These are phyloP conservation scores for Bombus sibiricus DNA, from an alignment of 1,140 invertebrate genomes.

Conservation along the genomic window DNA sequence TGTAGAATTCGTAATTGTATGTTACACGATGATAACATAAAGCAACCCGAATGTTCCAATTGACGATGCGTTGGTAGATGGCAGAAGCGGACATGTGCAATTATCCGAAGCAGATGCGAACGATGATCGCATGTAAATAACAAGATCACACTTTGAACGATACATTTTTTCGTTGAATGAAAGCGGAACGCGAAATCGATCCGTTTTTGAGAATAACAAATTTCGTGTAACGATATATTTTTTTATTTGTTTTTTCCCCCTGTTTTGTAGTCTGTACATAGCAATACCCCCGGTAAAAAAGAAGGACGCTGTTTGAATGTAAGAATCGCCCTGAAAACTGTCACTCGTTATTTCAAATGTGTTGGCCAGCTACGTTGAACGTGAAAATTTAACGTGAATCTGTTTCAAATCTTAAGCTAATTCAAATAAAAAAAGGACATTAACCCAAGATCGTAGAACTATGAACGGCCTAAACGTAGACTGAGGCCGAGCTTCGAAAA, in stretches of 20 bases:
- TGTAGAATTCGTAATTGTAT: too few species aligned
- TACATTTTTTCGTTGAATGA: background rate
- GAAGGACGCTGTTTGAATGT: background rate
- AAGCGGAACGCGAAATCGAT: background rate
- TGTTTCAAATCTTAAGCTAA: background rate
- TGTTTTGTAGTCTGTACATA: slow-evolving; percentile 57
- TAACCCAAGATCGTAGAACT: too few species aligned
- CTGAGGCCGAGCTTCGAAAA: background rate
- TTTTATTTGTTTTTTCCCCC: background rate
- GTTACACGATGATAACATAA: background rate
- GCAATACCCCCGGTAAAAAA: slow-evolving; percentile 16
- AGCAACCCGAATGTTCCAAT: background rate
- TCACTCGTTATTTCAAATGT: background rate
- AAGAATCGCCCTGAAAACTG: background rate
- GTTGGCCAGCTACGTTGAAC: background rate
- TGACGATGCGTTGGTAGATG: background rate
- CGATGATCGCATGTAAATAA: slow-evolving; percentile 38
- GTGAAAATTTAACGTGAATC: background rate
- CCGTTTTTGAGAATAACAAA: slow-evolving; percentile 18
- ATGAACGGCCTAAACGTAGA: background rate
- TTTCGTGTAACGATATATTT: slow-evolving; percentile 40
- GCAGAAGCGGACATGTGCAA: slow-evolving; percentile 37
- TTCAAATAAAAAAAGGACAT: too few species aligned
- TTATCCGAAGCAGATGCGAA: background rate
- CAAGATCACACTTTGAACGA: background rate